A percentile compares a stretch with the other conserved stretches of the same genome.
phyloP scores from a whole-genome alignment of 2,113 vertebrate species.

The Dinomys branickii region DNA sequence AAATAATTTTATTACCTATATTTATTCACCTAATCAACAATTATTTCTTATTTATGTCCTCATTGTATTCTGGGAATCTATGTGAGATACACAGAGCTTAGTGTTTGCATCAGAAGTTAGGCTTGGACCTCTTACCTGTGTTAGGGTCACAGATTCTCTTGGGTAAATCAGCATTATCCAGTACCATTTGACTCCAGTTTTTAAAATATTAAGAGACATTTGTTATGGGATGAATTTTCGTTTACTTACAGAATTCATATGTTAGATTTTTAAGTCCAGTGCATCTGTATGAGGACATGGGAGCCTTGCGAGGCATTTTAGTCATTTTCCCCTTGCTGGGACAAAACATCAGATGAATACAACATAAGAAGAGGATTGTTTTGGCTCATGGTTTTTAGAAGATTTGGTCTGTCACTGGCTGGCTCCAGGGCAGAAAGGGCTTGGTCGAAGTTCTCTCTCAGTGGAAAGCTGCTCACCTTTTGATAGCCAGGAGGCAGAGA shows the following conservation, averaged over 20 bases:
- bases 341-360: not conserved
- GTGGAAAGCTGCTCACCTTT: not conserved
- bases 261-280: not conserved
- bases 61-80: not conserved
- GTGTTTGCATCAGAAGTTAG: not conserved
- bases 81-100: not conserved
- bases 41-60: not conserved
- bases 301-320: not conserved
- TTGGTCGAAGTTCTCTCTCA: not conserved
- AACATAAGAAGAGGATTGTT: not conserved
- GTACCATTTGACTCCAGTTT: not conserved
- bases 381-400: not conserved
- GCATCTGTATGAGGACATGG: not conserved
- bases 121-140: not conserved
- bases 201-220: not conserved
- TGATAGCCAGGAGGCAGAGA: not conserved
- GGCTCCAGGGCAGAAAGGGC: not conserved
- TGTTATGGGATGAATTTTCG: not conserved
- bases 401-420: not conserved
- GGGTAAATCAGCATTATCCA: not conserved
- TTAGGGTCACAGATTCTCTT: not conserved
- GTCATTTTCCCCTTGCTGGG: not conserved
- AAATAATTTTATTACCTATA: slow-evolving; percentile 63
- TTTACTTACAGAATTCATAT: not conserved
- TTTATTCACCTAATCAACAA: slow-evolving; percentile 53